These are phyloP conservation scores for Leptinotarsa tumamoca DNA, from an alignment of 2,888 invertebrate genomes.

Conservation along the genomic window DNA sequence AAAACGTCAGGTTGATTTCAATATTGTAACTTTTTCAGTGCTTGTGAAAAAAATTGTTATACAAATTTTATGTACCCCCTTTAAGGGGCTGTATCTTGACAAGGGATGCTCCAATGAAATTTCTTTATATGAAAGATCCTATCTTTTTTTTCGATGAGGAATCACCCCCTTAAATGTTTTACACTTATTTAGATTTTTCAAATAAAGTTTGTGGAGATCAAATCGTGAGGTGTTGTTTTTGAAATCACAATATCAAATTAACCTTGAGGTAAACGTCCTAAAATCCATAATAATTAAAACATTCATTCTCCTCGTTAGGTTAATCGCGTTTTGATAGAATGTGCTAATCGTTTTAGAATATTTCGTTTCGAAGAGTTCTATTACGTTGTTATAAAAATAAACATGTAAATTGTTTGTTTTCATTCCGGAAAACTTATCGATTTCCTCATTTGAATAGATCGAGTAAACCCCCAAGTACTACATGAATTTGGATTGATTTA, in stretches of 20 bases:
- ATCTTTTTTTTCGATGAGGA: too few species aligned
- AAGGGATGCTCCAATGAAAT: too few species aligned
- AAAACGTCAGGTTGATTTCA: too few species aligned
- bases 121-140: too few species aligned
- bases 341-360: constrained; percentile 27
- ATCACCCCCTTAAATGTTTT: too few species aligned
- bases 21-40: too few species aligned
- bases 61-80: too few species aligned
- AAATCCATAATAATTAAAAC: constrained; percentile 36
- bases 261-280: constrained; percentile 23
- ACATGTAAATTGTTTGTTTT: constrained; percentile 7
- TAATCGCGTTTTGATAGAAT: constrained; percentile 34
- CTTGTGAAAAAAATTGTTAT: too few species aligned
- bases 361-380: background rate
- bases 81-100: too few species aligned
- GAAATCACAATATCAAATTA: background rate
- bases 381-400: background rate
- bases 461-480: constrained; percentile 4
- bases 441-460: constrained; percentile 9
- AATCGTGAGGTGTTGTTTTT: too few species aligned
- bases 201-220: too few species aligned
- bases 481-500: background rate
- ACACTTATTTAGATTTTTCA: too few species aligned
- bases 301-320: constrained; percentile 36
- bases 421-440: constrained; percentile 6